These are phyloP conservation scores for Alauda arvensis DNA, from an alignment of 2,797 vertebrate species.

Conservation along the genomic window DNA sequence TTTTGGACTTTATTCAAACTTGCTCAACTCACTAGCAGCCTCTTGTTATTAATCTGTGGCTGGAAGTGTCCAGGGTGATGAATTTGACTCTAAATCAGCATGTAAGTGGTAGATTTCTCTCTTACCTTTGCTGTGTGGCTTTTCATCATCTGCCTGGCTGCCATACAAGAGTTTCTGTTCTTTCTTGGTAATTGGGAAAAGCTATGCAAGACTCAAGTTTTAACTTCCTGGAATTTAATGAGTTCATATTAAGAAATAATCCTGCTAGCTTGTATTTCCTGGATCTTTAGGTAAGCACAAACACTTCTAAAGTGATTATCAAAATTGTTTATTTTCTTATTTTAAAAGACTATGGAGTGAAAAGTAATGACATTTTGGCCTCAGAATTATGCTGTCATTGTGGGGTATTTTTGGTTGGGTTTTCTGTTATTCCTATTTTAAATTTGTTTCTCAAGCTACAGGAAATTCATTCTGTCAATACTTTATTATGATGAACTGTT, in stretches of 20 bases:
- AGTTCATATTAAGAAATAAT: slow-evolving; percentile 51
- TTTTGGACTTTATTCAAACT: slow-evolving; percentile 88
- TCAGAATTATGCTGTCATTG: not conserved
- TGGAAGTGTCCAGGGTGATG: slow-evolving; percentile 68
- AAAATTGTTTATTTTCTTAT: slow-evolving; percentile 32
- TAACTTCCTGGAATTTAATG: slow-evolving; percentile 53
- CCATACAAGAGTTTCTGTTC: slow-evolving; percentile 66
- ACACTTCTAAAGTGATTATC: slow-evolving; percentile 13
- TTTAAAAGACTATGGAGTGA: not conserved
- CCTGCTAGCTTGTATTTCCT: slow-evolving; percentile 20
- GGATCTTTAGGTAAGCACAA: slow-evolving; percentile 73
- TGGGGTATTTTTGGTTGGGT: not conserved
- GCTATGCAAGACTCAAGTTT: slow-evolving; percentile 45
- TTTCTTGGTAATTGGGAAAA: slow-evolving; percentile 52
- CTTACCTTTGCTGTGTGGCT: slow-evolving; percentile 11
- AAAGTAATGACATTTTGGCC: not conserved
- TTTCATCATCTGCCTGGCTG: slow-evolving; percentile 67
- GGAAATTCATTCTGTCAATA: not conserved
- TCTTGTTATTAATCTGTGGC: slow-evolving; percentile 44
- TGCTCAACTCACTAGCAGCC: slow-evolving; percentile 48
- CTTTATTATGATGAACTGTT: not conserved
- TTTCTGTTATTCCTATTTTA: not conserved
- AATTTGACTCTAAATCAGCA: slow-evolving; percentile 53
- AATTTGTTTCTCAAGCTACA: not conserved
- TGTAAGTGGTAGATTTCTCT: slow-evolving; percentile 28